Percentiles rank a stretch among this genome's conserved stretches.
phyloP scores from a whole-genome alignment of 1,140 invertebrate species.

The Aphelenchoides besseyi region DNA sequence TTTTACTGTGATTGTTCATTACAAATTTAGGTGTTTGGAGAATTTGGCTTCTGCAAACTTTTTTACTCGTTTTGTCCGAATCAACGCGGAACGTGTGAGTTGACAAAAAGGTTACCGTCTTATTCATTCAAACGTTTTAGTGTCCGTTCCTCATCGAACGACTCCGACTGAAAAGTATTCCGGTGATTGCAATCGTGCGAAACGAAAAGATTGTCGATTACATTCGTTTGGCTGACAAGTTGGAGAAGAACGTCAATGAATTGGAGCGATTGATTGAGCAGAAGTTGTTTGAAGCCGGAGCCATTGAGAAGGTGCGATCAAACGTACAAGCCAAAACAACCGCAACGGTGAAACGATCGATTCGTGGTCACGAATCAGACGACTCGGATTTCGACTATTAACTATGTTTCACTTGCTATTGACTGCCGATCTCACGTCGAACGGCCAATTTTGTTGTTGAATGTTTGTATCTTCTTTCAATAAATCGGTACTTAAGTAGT shows the following conservation, averaged over 20 bases:
- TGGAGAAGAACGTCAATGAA: constrained; percentile 1
- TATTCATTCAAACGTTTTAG: neutral
- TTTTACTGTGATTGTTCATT: too few species aligned
- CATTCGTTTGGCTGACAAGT: constrained; percentile 22
- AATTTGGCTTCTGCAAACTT: constrained; percentile 24
- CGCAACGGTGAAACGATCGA: neutral
- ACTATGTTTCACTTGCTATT: too few species aligned
- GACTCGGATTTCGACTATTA: neutral
- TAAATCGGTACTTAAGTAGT: too few species aligned
- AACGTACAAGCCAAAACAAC: neutral
- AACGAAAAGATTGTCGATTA: constrained; percentile 27
- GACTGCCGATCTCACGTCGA: too few species aligned
- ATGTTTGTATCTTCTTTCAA: too few species aligned
- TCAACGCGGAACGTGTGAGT: constrained; percentile 24
- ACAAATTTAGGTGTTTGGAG: too few species aligned
- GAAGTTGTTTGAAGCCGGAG: constrained; percentile 13
- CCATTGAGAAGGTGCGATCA: constrained; percentile 7
- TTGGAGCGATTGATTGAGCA: constrained; percentile 19
- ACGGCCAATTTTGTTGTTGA: too few species aligned
- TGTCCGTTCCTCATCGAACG: constrained; percentile 26
- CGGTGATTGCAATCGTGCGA: constrained; percentile 21
- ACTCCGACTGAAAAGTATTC: constrained; percentile 23
- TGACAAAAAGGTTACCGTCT: neutral
- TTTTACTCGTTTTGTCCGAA: constrained; percentile 19
- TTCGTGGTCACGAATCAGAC: constrained; percentile 4